Conservation (phyloP, 1,140 invertebrate species). For the Cherax destructor region DNA sequence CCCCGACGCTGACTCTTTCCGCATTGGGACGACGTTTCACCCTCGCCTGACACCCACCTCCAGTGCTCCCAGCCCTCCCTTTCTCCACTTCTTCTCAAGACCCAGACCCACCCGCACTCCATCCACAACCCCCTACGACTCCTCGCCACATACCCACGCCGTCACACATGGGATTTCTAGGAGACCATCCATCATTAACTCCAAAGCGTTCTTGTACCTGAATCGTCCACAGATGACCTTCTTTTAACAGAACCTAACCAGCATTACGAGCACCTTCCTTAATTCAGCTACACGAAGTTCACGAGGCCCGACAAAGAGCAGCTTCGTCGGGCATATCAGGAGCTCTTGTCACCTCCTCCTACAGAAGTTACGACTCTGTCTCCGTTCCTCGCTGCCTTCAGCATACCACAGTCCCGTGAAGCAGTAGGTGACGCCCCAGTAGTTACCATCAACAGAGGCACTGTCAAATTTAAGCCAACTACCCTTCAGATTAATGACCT, state of each 20-base stretch:
- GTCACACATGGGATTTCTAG: not conserved
- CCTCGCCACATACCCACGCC: not conserved
- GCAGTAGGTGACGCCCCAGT: not conserved
- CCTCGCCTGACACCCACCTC: slow-evolving; percentile 1
- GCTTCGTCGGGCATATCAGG: not conserved
- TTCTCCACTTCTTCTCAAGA: slow-evolving; percentile 39
- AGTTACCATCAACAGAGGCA: not conserved
- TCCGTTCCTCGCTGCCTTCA: slow-evolving; percentile 32
- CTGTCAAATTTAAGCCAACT: not conserved
- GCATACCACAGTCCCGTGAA: not conserved
- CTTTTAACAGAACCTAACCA: not conserved
- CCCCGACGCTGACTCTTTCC: not conserved
- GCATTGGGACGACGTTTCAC: not conserved
- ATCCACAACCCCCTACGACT: not conserved
- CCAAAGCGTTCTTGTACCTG: not conserved
- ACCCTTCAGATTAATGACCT: not conserved
- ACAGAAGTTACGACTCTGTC: not conserved
- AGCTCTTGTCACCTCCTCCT: not conserved
- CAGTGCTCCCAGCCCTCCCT: not conserved
- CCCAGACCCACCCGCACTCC: not conserved
- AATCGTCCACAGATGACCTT: not conserved
- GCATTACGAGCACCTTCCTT: not conserved
- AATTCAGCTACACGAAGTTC: not conserved
- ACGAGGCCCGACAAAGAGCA: not conserved
- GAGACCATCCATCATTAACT: not conserved